Evolutionary conservation across 2,113 vertebrate species (phyloP).

Genomic region (Antechinus flavipes): DNA sequence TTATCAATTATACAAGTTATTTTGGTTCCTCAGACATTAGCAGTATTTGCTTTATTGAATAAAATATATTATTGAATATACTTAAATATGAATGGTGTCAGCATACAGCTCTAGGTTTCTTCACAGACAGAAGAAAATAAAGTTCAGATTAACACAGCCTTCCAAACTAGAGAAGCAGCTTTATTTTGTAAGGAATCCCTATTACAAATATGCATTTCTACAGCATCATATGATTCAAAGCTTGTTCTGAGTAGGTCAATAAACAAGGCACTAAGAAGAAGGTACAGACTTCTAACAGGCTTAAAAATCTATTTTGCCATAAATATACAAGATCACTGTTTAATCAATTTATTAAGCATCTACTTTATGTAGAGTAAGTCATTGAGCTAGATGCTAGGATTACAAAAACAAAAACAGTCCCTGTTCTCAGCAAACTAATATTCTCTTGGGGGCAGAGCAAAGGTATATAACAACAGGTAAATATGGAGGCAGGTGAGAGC

Average conservation of each 20-base stretch:
- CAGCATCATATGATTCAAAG: constrained; percentile 34
- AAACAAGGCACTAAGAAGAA: constrained; percentile 17
- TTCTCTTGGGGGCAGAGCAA: neutral
- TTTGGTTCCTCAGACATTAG: neutral
- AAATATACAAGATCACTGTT: neutral
- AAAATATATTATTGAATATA: neutral
- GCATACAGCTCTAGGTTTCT: neutral
- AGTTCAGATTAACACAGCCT: neutral
- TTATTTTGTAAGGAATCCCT: neutral
- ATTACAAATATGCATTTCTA: constrained; percentile 29
- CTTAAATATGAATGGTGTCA: neutral
- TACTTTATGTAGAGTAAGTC: neutral
- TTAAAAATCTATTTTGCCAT: constrained; percentile 26
- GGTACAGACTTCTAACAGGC: constrained; percentile 20
- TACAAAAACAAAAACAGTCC: neutral
- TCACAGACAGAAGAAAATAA: neutral
- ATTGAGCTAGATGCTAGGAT: neutral
- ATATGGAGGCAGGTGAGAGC: neutral
- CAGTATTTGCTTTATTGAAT: neutral
- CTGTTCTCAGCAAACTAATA: neutral
- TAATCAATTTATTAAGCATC: neutral
- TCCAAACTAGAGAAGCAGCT: constrained; percentile 28
- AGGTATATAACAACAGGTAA: neutral
- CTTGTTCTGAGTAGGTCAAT: constrained; percentile 32
- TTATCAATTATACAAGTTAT: neutral